Evolutionary conservation across 2,113 vertebrate genomes (phyloP).

Genomic region (Athene cunicularia): DNA sequence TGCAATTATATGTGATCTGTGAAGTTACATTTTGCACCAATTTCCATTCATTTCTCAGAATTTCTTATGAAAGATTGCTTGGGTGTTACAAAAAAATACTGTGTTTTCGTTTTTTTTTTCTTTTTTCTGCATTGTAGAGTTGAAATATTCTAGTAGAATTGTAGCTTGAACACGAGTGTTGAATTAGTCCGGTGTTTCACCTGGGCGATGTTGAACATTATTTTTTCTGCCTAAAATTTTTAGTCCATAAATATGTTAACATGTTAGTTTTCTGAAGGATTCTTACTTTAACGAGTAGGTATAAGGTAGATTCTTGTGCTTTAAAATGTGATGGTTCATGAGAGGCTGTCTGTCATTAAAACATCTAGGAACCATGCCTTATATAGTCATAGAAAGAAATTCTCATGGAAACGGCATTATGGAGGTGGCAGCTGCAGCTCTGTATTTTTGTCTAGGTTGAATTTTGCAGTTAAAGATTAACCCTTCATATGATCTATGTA

Average conservation of each 20-base stretch:
- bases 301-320: background rate
- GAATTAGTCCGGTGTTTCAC: background rate
- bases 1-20: background rate
- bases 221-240: background rate
- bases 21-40: background rate
- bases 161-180: background rate
- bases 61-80: background rate
- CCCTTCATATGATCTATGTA: background rate
- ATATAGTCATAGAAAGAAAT: conserved; percentile 55
- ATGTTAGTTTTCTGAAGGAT: background rate
- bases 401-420: conserved; percentile 63
- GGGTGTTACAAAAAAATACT: background rate
- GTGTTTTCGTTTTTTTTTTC: background rate
- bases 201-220: background rate
- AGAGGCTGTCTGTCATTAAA: conserved; percentile 43
- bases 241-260: background rate
- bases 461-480: conserved; percentile 52
- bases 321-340: background rate
- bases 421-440: conserved; percentile 53
- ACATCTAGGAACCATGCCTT: conserved; percentile 31
- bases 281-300: background rate
- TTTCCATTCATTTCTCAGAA: background rate
- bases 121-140: background rate
- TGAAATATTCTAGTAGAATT: background rate
- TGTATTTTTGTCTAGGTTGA: conserved; percentile 37